Percentiles rank a stretch among this genome's conserved stretches.
Conservation (phyloP, 2,888 invertebrate species). For the Copidosoma aretas region DNA sequence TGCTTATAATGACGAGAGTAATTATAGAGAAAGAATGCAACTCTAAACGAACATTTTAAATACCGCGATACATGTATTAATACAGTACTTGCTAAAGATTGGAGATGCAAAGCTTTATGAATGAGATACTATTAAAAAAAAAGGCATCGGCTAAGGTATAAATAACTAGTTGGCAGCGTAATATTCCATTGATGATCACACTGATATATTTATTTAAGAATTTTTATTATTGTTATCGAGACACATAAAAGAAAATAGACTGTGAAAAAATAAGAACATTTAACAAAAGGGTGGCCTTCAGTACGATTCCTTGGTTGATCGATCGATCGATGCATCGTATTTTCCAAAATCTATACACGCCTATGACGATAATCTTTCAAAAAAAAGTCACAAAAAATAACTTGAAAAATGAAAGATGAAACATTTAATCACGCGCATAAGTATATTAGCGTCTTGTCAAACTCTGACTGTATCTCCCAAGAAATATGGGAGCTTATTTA, state of each 20-base stretch:
- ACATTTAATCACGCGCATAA: constrained; percentile 37
- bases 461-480: constrained; percentile 42
- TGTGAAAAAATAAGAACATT: constrained; percentile 60
- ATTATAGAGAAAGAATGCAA: constrained; percentile 36
- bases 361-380: constrained; percentile 41
- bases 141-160: constrained; percentile 32
- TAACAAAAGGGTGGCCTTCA: constrained; percentile 60
- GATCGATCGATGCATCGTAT: constrained; percentile 51
- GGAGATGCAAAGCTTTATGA: constrained; percentile 27
- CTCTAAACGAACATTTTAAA: constrained; percentile 28
- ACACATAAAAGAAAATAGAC: constrained; percentile 58
- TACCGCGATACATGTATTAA: constrained; percentile 32
- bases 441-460: constrained; percentile 43
- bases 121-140: constrained; percentile 19
- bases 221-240: constrained; percentile 61
- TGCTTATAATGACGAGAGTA: constrained; percentile 46
- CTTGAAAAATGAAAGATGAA: constrained; percentile 19
- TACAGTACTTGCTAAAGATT: constrained; percentile 27
- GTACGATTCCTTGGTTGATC: constrained; percentile 60
- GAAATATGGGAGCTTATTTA: constrained; percentile 39
- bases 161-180: constrained; percentile 53
- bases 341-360: constrained; percentile 43
- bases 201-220: constrained; percentile 60
- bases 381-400: constrained; percentile 14
- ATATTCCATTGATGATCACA: constrained; percentile 58